Conservation (phyloP, 2,113 vertebrate genomes). For the Python bivittatus region DNA sequence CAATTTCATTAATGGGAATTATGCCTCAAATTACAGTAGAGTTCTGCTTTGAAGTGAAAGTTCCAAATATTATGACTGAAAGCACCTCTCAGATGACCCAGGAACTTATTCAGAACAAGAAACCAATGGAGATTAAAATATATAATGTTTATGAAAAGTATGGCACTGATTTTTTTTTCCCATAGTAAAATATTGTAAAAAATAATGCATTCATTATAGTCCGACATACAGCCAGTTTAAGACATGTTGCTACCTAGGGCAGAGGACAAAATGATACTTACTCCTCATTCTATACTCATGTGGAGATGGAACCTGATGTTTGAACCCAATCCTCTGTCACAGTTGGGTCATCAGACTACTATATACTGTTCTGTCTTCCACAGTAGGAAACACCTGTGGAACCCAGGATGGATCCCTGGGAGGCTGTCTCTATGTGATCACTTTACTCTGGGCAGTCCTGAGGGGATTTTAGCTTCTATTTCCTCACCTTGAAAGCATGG, state of each 20-base stretch:
- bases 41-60: slow-evolving; percentile 51
- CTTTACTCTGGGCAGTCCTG: no score
- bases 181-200: background rate
- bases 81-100: slow-evolving; percentile 38
- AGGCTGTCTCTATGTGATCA: background rate
- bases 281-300: background rate
- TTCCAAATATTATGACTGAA: slow-evolving; percentile 53
- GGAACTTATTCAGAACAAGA: slow-evolving; percentile 51
- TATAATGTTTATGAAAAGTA: slow-evolving; percentile 36
- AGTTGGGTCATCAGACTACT: background rate
- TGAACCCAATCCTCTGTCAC: background rate
- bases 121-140: slow-evolving; percentile 38
- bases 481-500: background rate
- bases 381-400: background rate
- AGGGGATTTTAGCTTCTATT: background rate
- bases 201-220: background rate
- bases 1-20: slow-evolving; percentile 49
- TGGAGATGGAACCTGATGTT: background rate
- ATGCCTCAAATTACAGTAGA: slow-evolving; percentile 40
- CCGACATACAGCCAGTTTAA: background rate
- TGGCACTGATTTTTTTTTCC: slow-evolving; percentile 25
- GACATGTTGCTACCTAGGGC: background rate
- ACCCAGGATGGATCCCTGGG: background rate
- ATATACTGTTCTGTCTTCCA: background rate
- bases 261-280: background rate